A percentile compares a stretch with the other conserved stretches of the same genome.
Conservation (phyloP, 2,888 invertebrate species). For the Xylota segnis region DNA sequence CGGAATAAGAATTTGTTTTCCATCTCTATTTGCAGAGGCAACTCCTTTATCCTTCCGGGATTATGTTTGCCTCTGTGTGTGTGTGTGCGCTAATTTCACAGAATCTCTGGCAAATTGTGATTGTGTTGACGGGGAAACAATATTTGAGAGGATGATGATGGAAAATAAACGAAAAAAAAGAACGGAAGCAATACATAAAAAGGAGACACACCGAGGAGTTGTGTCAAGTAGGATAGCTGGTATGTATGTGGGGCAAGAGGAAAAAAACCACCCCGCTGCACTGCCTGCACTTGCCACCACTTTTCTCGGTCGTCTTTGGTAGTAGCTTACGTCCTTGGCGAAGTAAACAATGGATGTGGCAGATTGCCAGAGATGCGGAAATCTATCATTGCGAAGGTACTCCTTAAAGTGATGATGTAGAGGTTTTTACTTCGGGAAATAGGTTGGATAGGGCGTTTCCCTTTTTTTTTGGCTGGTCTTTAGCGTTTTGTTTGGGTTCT, state of each 20-base stretch:
- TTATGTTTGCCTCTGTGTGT: slow-evolving; percentile 5
- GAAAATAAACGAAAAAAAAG: slow-evolving; percentile 15
- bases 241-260: slow-evolving; percentile 34
- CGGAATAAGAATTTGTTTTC: slow-evolving; percentile 2
- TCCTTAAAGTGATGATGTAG: slow-evolving; percentile 27
- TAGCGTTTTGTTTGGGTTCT: too few relatives aligned
- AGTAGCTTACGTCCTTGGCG: slow-evolving; percentile 62
- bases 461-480: slow-evolving; percentile 1
- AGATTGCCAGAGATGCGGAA: slow-evolving; percentile 67
- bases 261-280: slow-evolving; percentile 1
- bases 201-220: slow-evolving; percentile 5
- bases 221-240: slow-evolving; percentile 38
- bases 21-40: slow-evolving; percentile 37
- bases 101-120: slow-evolving; percentile 27
- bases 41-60: slow-evolving; percentile 64
- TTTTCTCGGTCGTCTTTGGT: slow-evolving; percentile 25
- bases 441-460: slow-evolving; percentile 45
- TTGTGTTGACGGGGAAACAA: slow-evolving; percentile 49
- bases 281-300: slow-evolving; percentile 46
- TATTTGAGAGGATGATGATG: slow-evolving; percentile 22
- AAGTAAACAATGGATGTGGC: slow-evolving; percentile 61
- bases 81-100: slow-evolving; percentile 46
- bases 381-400: slow-evolving; percentile 54
- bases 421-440: not conserved
- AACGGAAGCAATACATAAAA: slow-evolving; percentile 20